Conservation (phyloP, 1,140 invertebrate species). For the Scaptodrosophila lebanonensis region DNA sequence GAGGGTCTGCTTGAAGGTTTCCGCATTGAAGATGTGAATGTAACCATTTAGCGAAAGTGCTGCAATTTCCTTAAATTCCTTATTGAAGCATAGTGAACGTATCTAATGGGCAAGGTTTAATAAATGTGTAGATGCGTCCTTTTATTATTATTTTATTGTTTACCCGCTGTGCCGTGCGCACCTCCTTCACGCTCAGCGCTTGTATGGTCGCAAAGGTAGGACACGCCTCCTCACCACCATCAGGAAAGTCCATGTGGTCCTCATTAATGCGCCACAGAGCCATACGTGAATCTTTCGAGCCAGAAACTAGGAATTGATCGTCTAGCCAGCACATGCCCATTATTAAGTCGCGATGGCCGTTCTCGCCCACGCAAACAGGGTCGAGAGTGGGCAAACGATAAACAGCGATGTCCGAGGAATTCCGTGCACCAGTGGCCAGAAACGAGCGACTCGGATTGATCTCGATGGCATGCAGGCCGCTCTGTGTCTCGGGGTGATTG, state of each 20-base stretch:
- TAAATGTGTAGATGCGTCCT: too few relatives aligned
- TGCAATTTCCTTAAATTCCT: conserved; percentile 90
- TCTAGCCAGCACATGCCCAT: conserved; percentile 98
- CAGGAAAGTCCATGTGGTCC: conserved; percentile 80
- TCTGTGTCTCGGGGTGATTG: conserved; percentile 82
- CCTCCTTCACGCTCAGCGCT: conserved; percentile 87
- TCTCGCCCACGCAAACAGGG: conserved; percentile 95
- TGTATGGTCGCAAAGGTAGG: conserved; percentile 81
- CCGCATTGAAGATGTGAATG: conserved; percentile 95
- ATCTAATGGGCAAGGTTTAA: too few relatives aligned
- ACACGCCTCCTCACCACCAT: conserved; percentile 78
- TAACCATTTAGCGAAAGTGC: conserved; percentile 94
- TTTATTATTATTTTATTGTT: conserved; percentile 9
- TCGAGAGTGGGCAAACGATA: conserved; percentile 95
- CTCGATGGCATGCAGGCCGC: conserved; percentile 95
- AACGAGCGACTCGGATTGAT: conserved; percentile 95
- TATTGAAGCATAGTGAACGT: conserved; percentile 92
- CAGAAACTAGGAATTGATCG: conserved; percentile 95
- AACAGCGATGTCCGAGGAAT: conserved; percentile 95
- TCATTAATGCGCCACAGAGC: conserved; percentile 86
- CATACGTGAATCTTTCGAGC: conserved; percentile 92
- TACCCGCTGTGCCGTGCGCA: conserved; percentile 80
- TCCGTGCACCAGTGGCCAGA: conserved; percentile 93
- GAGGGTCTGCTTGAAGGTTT: conserved; percentile 89
- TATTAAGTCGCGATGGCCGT: conserved; percentile 94